Percentiles rank a stretch among this genome's conserved stretches.
phyloP scores from a whole-genome alignment of 30 jellyfish, hydroid and myxozoan species.

The Aurelia coerulea region DNA sequence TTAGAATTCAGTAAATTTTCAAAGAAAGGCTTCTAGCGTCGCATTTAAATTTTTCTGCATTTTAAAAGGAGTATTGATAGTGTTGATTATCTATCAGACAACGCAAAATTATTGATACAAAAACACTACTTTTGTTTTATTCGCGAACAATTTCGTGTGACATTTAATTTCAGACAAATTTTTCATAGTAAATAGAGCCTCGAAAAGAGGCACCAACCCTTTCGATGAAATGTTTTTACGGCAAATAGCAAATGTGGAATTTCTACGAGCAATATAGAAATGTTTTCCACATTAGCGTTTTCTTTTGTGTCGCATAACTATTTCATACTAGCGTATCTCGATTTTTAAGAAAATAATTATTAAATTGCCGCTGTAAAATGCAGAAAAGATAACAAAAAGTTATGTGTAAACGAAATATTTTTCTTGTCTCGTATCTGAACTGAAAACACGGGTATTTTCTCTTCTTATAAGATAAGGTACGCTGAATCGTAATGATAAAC shows the following conservation, averaged over 20 bases:
- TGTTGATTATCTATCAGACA: no score
- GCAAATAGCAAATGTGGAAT: background rate
- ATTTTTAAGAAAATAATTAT: slow-evolving; percentile 23
- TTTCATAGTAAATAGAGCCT: no score
- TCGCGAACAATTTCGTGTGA: no score
- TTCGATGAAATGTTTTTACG: no score
- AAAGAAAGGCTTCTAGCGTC: no score
- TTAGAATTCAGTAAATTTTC: no score
- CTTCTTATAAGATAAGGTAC: background rate
- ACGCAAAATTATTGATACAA: no score
- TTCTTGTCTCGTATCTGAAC: background rate
- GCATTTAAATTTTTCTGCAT: no score
- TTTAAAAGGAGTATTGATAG: no score
- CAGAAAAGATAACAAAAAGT: slow-evolving; percentile 23
- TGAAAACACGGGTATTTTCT: background rate
- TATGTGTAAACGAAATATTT: background rate
- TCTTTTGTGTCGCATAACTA: slow-evolving; percentile 6
- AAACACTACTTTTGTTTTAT: no score
- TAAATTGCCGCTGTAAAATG: slow-evolving; percentile 32
- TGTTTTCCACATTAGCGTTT: background rate
- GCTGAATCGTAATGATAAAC: background rate
- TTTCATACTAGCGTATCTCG: slow-evolving; percentile 16
- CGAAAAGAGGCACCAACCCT: no score
- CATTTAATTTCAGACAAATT: no score
- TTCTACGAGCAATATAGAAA: background rate